Conservation (phyloP, 1,140 invertebrate species). For the Wiebesia pumilae region DNA sequence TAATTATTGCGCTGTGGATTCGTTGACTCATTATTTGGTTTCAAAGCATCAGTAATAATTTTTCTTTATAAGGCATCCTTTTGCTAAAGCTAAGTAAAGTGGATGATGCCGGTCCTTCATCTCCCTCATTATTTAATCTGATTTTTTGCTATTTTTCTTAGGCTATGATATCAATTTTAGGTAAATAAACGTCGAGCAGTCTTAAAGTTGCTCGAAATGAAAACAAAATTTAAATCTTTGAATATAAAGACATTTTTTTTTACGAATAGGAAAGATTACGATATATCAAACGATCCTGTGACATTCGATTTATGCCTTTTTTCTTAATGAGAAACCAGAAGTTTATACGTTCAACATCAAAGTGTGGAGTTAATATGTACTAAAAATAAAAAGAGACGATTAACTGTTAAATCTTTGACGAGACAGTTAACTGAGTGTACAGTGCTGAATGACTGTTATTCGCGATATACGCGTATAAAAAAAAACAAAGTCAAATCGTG, state of each 20-base stretch:
- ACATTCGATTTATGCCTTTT: constrained; percentile 72
- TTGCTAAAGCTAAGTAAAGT: too few species aligned
- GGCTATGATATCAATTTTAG: not conserved
- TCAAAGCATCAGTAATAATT: too few species aligned
- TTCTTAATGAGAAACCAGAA: constrained; percentile 18
- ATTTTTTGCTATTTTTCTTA: not conserved
- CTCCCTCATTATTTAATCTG: not conserved
- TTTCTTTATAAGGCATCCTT: too few species aligned
- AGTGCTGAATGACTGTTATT: constrained; percentile 64
- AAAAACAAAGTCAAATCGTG: constrained; percentile 64
- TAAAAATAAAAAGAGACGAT: constrained; percentile 61
- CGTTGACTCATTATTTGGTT: too few species aligned
- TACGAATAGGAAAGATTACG: not conserved
- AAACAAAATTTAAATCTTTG: not conserved
- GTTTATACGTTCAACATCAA: constrained; percentile 62
- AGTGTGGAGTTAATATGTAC: not conserved
- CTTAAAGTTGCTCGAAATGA: not conserved
- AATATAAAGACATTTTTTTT: not conserved
- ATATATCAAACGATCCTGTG: constrained; percentile 73
- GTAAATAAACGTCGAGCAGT: not conserved
- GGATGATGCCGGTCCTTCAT: not conserved
- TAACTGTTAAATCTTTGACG: constrained; percentile 58
- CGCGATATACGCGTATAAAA: constrained; percentile 64
- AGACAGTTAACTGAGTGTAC: constrained; percentile 66
- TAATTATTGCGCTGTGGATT: not conserved